phyloP scores from a whole-genome alignment of 1,140 invertebrate species.

The Leptopilina clavipes region DNA sequence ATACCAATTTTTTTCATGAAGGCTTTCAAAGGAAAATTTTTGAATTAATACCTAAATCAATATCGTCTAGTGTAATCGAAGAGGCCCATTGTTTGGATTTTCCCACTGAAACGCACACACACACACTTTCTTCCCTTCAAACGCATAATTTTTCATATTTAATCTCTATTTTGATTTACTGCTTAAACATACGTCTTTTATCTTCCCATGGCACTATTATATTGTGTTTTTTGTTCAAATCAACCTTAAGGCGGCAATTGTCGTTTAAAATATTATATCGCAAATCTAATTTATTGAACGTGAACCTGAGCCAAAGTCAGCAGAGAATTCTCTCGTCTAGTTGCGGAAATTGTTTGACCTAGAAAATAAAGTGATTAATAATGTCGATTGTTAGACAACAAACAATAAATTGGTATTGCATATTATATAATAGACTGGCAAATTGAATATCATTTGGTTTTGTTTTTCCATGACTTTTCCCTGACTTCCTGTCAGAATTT shows the following conservation, averaged over 20 bases:
- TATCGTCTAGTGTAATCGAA: background rate
- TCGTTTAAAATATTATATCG: conserved; percentile 13
- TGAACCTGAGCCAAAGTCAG: conserved; percentile 12
- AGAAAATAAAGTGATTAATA: conserved; percentile 7
- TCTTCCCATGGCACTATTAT: background rate
- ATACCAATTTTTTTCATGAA: background rate
- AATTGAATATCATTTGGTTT: no score
- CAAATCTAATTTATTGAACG: conserved; percentile 9
- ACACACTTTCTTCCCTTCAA: background rate
- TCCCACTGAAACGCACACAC: background rate
- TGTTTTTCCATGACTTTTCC: no score
- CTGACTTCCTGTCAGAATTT: no score
- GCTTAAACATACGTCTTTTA: conserved; percentile 3
- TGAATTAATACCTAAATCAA: conserved; percentile 18
- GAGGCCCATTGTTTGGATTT: background rate
- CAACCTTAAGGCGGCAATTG: conserved; percentile 11
- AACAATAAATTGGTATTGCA: background rate
- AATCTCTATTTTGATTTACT: conserved; percentile 14
- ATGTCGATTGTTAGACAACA: background rate
- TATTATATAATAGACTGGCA: no score
- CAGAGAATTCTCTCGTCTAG: background rate
- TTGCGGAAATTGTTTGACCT: conserved; percentile 10
- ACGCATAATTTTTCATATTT: conserved; percentile 10
- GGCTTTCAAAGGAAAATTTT: background rate
- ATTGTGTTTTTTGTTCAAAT: background rate